phyloP scores from a whole-genome alignment of 2,888 invertebrate genomes.

The Rhimphoctona megacephalus region DNA sequence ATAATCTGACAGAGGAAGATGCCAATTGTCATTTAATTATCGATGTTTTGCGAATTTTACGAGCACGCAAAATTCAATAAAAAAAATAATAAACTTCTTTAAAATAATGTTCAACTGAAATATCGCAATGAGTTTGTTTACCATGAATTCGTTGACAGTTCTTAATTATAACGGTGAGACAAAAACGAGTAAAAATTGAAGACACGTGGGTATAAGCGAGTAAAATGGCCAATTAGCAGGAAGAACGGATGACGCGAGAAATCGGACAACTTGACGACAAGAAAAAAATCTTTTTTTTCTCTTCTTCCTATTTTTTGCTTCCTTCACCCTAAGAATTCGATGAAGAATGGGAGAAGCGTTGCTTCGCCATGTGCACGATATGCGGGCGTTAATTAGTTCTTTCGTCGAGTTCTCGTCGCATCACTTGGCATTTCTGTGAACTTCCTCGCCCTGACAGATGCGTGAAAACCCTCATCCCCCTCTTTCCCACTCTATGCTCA shows the following conservation, averaged over 20 bases:
- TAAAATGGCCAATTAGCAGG: slow-evolving; percentile 55
- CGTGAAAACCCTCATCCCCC: slow-evolving; percentile 3
- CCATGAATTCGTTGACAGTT: not conserved
- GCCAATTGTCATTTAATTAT: not conserved
- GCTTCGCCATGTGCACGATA: slow-evolving; percentile 58
- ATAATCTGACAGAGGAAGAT: not conserved
- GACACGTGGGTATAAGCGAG: not conserved
- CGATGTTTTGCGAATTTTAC: not conserved
- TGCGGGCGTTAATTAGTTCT: slow-evolving; percentile 59
- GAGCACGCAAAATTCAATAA: not conserved
- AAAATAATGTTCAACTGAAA: not conserved
- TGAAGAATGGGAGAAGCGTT: slow-evolving; percentile 4
- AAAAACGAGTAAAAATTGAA: not conserved
- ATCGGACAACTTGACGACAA: slow-evolving; percentile 53
- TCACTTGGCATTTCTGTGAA: slow-evolving; percentile 63
- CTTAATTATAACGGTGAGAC: not conserved
- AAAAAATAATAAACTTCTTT: not conserved
- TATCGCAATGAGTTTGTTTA: not conserved
- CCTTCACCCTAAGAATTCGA: slow-evolving; percentile 26
- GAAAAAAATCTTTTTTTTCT: slow-evolving; percentile 33
- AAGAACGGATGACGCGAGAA: slow-evolving; percentile 56
- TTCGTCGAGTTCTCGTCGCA: slow-evolving; percentile 40
- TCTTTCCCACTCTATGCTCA: not conserved
- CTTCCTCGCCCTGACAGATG: slow-evolving; percentile 34
- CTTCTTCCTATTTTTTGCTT: slow-evolving; percentile 21